A percentile compares a stretch with the other conserved stretches of the same genome.
These are phyloP conservation scores for Porites lutea DNA, from an alignment of 64 coral and sea anemone genomes.

Conservation along the genomic window DNA sequence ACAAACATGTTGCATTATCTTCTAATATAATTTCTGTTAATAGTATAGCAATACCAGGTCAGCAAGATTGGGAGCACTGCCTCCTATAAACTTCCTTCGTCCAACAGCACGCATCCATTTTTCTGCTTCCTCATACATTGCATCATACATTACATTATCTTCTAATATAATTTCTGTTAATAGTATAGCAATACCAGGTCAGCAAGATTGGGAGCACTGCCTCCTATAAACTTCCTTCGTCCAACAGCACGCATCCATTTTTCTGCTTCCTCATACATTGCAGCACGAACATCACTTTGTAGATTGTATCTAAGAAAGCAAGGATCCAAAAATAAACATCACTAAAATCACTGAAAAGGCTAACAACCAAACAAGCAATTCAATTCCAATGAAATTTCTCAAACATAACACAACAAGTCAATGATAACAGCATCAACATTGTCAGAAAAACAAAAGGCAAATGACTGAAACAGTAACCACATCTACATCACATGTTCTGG, in stretches of 20 bases:
- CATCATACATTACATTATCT: no score
- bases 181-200: constrained; percentile 73
- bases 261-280: constrained; percentile 92
- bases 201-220: constrained; percentile 89
- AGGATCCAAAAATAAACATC: not conserved
- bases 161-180: not conserved
- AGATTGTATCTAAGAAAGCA: constrained; percentile 74
- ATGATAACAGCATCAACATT: no score
- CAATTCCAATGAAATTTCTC: not conserved
- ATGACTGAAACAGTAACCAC: no score
- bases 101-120: constrained; percentile 96
- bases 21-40: no score
- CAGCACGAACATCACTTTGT: constrained; percentile 91
- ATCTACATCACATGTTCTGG: no score
- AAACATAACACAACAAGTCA: not conserved
- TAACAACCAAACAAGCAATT: not conserved
- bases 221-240: constrained; percentile 94
- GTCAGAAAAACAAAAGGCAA: no score
- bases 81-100: constrained; percentile 93
- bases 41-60: constrained; percentile 69
- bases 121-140: constrained; percentile 93
- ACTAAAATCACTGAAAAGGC: not conserved
- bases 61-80: constrained; percentile 90
- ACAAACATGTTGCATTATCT: no score
- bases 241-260: constrained; percentile 96